Conservation (phyloP, 2,888 invertebrate genomes). For the Polylopha cassiicola region DNA sequence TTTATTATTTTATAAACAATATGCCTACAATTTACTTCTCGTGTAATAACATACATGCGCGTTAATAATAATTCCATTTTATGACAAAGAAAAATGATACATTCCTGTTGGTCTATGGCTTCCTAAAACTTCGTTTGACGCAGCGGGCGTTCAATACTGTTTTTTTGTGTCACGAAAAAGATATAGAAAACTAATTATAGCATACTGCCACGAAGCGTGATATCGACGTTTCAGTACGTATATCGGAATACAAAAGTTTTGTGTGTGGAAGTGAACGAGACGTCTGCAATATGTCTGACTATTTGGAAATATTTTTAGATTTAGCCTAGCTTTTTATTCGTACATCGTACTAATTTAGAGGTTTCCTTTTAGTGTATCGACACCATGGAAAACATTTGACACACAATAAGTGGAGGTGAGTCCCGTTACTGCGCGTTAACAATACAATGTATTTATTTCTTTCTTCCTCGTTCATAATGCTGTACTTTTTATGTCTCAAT, state of each 20-base stretch:
- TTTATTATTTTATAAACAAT: too few species aligned
- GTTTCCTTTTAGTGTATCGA: conserved; percentile 44
- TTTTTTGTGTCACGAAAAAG: conserved; percentile 28
- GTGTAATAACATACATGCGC: too few species aligned
- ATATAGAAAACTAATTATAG: conserved; percentile 37
- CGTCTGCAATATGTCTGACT: conserved; percentile 77
- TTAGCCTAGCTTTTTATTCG: conserved; percentile 46
- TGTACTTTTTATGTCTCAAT: conserved; percentile 74
- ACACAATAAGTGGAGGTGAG: conserved; percentile 55
- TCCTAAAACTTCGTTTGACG: conserved; percentile 42
- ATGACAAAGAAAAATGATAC: conserved; percentile 7
- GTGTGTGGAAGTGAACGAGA: conserved; percentile 63
- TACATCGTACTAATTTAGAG: conserved; percentile 42
- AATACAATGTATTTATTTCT: conserved; percentile 45
- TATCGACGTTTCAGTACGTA: conserved; percentile 45
- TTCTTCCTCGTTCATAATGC: conserved; percentile 48
- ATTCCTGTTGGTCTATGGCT: conserved; percentile 22
- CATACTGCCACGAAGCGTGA: conserved; percentile 40
- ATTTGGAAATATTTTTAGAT: conserved; percentile 76
- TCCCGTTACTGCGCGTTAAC: conserved; percentile 31
- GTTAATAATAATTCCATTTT: neutral
- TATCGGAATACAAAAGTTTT: conserved; percentile 54
- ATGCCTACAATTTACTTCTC: too few species aligned
- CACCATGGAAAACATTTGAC: conserved; percentile 66
- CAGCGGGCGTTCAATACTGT: conserved; percentile 32